Percentiles rank a stretch among this genome's conserved stretches.
phyloP scores from a whole-genome alignment of 30 jellyfish, hydroid and myxozoan species.

The Cassiopea xamachana region DNA sequence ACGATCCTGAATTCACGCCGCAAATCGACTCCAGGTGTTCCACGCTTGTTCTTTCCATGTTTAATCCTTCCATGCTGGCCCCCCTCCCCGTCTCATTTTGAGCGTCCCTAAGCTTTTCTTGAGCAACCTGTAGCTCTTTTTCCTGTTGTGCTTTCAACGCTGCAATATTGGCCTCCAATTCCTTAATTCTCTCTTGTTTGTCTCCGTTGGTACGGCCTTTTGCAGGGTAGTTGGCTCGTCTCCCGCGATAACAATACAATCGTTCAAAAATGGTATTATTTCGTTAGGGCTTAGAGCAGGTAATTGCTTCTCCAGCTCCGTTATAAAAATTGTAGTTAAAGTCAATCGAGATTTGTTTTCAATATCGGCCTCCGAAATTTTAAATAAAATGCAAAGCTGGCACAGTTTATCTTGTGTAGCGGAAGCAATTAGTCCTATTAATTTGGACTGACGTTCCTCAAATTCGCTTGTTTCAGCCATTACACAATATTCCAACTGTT shows the following conservation, averaged over 20 bases:
- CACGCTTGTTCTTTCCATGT: background rate
- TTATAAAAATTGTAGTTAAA: background rate
- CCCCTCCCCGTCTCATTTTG: constrained; percentile 4
- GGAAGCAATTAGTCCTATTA: background rate
- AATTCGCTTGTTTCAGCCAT: background rate
- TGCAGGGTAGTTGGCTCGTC: background rate
- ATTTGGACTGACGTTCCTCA: background rate
- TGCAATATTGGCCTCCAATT: constrained; percentile 19
- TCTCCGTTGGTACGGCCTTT: background rate
- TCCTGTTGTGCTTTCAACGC: constrained; percentile 20
- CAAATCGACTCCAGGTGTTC: background rate
- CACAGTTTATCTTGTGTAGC: background rate
- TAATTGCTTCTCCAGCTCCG: background rate
- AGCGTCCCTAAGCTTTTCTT: background rate
- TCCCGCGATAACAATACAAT: background rate
- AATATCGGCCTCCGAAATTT: background rate
- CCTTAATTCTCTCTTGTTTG: constrained; percentile 14
- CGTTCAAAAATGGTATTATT: background rate
- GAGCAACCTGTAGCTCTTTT: constrained; percentile 31
- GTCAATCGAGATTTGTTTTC: background rate
- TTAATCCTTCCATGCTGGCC: background rate
- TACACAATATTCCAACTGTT: background rate
- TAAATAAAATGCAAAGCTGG: background rate
- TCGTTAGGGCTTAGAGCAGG: background rate
- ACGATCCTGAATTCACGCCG: constrained; percentile 6